Evolutionary conservation across 1,140 invertebrate genomes (phyloP), one percentile per base, ranked within the genome.

Genomic region (Drosophila sechellia): DNA sequence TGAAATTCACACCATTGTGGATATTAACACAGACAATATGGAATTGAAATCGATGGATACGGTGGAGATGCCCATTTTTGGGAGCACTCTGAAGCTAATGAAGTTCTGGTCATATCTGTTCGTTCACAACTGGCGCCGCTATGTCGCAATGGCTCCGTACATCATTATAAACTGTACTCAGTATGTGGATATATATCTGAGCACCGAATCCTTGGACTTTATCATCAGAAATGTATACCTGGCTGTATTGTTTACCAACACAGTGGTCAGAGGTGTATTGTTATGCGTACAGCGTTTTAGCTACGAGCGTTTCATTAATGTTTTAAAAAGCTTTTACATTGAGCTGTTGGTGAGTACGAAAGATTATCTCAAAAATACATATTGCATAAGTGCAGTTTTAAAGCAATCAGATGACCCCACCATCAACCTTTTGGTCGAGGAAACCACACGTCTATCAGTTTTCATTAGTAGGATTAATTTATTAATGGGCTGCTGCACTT

Each of bases 81-180:
- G 73, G 8, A 80, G 39, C 22, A 90, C 81, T 6, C 27, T 90
- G 6, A 79, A 73, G 35, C 40, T 90, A 4, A 90, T 90, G 83
- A 90, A 85, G 52, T 90, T 90, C 64, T 90, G 87, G 89, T 90
- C 89, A 0, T 90, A 87, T 70, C 55, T 90, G 1, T 90, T 56
- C 17, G 83, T 89, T 3, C 89, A 90, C 52, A 90, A 90, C 27
- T 90, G 87, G 87, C 77, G 89, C 1, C 77, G 89, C 5, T 90
- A 90, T 70, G 66, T 84, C 42, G 83, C 83, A 0, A 73, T 90
- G 45, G 74, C 72, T 10, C 83, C 87, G 0, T 90, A 64, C 11
- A 37, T 69, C 0, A 15, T 90, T 3, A 90, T 90, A 17, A 90
- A 90, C 50, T 37, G 70, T 2, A 87, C 89, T 1, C 89, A 90